phyloP scores from a whole-genome alignment of 2,797 vertebrate species.

The Syncerus caffer region DNA sequence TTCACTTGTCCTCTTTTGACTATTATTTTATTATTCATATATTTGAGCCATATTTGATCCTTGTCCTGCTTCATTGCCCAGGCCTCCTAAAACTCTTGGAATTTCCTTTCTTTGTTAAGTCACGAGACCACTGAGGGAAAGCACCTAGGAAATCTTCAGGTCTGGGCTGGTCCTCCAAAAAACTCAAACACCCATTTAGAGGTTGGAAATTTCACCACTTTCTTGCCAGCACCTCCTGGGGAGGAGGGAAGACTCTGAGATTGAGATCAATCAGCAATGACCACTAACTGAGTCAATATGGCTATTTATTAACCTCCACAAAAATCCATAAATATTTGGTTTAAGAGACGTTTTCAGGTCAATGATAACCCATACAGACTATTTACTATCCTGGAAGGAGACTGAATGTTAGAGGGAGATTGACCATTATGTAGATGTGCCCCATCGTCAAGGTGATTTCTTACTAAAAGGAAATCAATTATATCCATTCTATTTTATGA shows the following conservation, averaged over 20 bases:
- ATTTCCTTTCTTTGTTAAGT: not conserved
- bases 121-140: not conserved
- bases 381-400: not conserved
- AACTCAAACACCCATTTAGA: not conserved
- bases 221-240: not conserved
- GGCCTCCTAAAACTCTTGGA: not conserved
- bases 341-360: fast-evolving
- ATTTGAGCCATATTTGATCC: not conserved
- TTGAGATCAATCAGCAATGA: not conserved
- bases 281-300: not conserved
- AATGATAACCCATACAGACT: not conserved
- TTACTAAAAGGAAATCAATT: not conserved
- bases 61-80: not conserved
- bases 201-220: not conserved
- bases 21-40: not conserved
- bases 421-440: not conserved
- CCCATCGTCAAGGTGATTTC: not conserved
- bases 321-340: not conserved
- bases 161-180: not conserved
- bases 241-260: not conserved
- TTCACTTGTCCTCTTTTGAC: not conserved
- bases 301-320: not conserved
- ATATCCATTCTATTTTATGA: not conserved
- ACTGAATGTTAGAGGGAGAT: not conserved
- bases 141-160: not conserved